phyloP scores from a whole-genome alignment of 2,797 vertebrate genomes.

The Acanthopagrus latus region DNA sequence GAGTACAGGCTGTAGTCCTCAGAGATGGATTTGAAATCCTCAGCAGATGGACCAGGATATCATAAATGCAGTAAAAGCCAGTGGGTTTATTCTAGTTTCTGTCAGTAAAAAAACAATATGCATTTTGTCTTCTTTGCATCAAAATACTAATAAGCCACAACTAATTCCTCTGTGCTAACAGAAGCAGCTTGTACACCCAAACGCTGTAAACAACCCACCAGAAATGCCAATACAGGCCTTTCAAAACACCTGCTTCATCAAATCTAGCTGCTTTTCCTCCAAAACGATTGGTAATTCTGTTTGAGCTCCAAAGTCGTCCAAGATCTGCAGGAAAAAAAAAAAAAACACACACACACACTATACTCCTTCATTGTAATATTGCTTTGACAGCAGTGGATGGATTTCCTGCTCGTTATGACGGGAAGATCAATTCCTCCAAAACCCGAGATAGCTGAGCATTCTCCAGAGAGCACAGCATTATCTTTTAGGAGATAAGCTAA shows the following conservation, averaged over 20 bases:
- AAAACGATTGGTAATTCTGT: slow-evolving; percentile 52
- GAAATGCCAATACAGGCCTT: slow-evolving; percentile 50
- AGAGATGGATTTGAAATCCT: slow-evolving; percentile 2
- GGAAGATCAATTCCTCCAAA: slow-evolving; percentile 72
- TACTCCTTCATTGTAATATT: slow-evolving; percentile 63
- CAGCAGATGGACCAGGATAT: slow-evolving; percentile 7
- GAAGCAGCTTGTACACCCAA: slow-evolving; percentile 44
- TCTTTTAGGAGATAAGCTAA: slow-evolving; percentile 77
- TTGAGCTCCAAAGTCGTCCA: slow-evolving; percentile 47
- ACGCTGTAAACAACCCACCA: slow-evolving; percentile 35
- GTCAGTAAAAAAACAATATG: slow-evolving; percentile 33
- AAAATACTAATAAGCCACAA: slow-evolving; percentile 49
- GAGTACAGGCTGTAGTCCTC: slow-evolving; percentile 2
- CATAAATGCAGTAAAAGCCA: slow-evolving; percentile 6
- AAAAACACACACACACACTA: slow-evolving; percentile 4
- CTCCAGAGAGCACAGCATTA: slow-evolving; percentile 70
- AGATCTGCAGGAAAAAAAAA: slow-evolving; percentile 66
- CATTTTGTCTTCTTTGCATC: slow-evolving; percentile 23
- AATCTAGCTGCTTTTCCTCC: slow-evolving; percentile 48
- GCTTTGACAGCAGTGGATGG: slow-evolving; percentile 73
- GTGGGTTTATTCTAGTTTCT: slow-evolving; percentile 16
- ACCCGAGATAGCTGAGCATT: slow-evolving; percentile 58
- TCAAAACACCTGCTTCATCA: slow-evolving; percentile 64
- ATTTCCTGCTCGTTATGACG: slow-evolving; percentile 74
- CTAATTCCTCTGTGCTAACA: slow-evolving; percentile 43